Evolutionary conservation across 2,797 vertebrate genomes (phyloP).

Genomic region (Enteromius treurensis): DNA sequence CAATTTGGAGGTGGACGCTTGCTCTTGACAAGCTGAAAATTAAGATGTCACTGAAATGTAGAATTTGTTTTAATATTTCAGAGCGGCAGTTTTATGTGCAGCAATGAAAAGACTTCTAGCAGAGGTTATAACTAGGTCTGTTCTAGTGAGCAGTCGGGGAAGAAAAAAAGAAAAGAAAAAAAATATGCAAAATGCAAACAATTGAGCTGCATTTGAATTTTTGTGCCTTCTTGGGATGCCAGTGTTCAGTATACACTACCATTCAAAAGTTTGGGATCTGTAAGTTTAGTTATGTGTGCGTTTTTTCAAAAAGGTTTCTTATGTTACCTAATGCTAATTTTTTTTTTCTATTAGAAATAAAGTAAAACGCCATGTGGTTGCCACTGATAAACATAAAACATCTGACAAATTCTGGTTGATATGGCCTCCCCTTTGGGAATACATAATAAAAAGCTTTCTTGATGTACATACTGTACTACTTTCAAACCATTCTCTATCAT

Average conservation of each 20-base stretch:
- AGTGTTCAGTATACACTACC: neutral
- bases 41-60: conserved; percentile 26
- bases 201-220: neutral
- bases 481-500: no score
- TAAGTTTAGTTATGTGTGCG: neutral
- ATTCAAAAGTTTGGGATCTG: neutral
- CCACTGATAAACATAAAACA: no score
- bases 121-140: neutral
- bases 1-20: conserved; percentile 5
- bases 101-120: neutral
- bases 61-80: conserved; percentile 14
- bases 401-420: no score
- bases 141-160: neutral
- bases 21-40: conserved; percentile 36
- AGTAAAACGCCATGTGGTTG: neutral
- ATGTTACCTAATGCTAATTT: neutral
- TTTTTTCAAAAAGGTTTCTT: conserved; percentile 3
- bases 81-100: conserved; percentile 4
- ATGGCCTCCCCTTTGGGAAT: no score
- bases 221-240: neutral
- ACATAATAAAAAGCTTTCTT: no score
- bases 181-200: neutral
- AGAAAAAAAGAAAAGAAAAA: neutral
- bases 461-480: no score
- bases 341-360: neutral